A percentile compares a stretch with the other conserved stretches of the same genome.
Evolutionary conservation across 2,113 vertebrate genomes (phyloP).

Genomic region (Camelus bactrianus): DNA sequence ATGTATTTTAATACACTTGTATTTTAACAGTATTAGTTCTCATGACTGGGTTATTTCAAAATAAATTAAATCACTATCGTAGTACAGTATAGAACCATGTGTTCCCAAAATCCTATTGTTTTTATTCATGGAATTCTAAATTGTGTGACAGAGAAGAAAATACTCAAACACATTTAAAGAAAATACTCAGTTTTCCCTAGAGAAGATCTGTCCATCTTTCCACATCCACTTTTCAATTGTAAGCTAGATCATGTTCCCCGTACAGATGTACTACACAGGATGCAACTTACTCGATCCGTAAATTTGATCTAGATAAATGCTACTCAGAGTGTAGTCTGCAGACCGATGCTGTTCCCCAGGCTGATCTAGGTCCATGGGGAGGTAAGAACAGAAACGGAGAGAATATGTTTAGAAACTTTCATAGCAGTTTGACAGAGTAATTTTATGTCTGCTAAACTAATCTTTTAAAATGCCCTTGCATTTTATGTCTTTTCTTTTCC

Average conservation of each 20-base stretch:
- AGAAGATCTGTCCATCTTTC: neutral
- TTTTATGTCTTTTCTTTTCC: neutral
- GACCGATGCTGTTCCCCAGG: neutral
- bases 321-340: neutral
- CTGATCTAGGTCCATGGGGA: neutral
- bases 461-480: conserved; percentile 4
- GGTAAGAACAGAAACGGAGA: neutral
- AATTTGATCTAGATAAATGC: neutral
- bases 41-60: neutral
- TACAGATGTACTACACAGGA: neutral
- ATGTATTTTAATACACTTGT: neutral
- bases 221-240: neutral
- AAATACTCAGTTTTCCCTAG: neutral
- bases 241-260: neutral
- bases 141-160: conserved; percentile 1
- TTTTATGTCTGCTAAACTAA: neutral
- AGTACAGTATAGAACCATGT: neutral
- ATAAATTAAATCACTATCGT: neutral
- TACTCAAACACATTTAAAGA: neutral
- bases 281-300: neutral
- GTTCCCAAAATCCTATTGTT: neutral
- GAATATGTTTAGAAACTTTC: conserved; percentile 1
- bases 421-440: neutral
- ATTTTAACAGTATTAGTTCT: neutral
- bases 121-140: neutral